Evolutionary conservation across 2,113 vertebrate species (phyloP).

Genomic region (Gracilinanus agilis): DNA sequence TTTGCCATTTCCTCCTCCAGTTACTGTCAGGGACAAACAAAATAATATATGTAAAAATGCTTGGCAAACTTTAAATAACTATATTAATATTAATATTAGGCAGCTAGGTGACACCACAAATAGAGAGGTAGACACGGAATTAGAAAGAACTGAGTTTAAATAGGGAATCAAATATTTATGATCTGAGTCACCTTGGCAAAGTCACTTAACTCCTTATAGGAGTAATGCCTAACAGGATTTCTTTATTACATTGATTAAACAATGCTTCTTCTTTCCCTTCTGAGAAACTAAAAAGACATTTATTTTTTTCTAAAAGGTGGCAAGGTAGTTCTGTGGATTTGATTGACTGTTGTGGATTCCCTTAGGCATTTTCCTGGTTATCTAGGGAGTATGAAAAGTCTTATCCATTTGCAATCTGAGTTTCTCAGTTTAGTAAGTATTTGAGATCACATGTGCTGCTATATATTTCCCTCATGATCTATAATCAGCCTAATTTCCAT

Average conservation of each 20-base stretch:
- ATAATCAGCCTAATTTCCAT: neutral
- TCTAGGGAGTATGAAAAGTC: neutral
- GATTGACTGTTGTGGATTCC: neutral
- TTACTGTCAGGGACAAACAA: neutral
- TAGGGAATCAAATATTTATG: neutral
- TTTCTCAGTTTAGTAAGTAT: neutral
- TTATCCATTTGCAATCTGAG: neutral
- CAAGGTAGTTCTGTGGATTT: neutral
- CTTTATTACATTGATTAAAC: neutral
- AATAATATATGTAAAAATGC: neutral
- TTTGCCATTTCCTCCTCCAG: too few relatives aligned
- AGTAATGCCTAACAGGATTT: neutral
- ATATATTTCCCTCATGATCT: neutral
- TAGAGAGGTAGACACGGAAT: neutral
- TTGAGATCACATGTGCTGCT: neutral
- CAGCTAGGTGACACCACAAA: neutral
- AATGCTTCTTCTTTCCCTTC: neutral
- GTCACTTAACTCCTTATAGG: neutral
- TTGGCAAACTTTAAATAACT: neutral
- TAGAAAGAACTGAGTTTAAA: neutral
- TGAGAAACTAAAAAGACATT: neutral
- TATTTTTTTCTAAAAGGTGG: neutral
- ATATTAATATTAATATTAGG: neutral
- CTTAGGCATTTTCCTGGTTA: neutral
- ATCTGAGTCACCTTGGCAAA: neutral